phyloP scores from a whole-genome alignment of 2,113 vertebrate genomes.

The Rhinogobius similis region DNA sequence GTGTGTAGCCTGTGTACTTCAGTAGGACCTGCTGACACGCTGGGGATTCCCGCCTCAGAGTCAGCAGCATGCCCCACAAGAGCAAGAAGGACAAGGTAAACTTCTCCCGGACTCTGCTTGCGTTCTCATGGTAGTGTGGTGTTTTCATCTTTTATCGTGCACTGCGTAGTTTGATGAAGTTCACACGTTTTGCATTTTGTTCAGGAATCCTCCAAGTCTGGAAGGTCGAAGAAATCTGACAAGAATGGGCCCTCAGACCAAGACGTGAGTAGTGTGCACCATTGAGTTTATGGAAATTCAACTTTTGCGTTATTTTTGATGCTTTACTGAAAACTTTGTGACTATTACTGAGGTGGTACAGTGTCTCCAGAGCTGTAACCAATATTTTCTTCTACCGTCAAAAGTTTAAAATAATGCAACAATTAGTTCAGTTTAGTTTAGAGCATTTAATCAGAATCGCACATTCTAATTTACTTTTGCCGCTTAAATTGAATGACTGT shows the following conservation, averaged over 20 bases:
- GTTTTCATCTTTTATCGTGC: neutral
- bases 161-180: neutral
- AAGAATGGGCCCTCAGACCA: conserved; percentile 87
- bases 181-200: neutral
- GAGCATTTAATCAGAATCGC: too few species aligned
- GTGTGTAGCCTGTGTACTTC: conserved; percentile 22
- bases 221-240: conserved; percentile 82
- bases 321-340: neutral
- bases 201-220: conserved; percentile 86
- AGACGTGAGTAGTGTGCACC: conserved; percentile 75
- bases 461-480: too few species aligned
- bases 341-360: neutral
- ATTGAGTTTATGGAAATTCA: neutral
- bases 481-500: too few species aligned
- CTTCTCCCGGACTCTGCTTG: neutral
- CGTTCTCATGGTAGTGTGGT: neutral
- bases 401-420: too few species aligned
- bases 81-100: conserved; percentile 89
- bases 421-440: too few species aligned
- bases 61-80: conserved; percentile 87
- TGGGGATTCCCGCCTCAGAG: conserved; percentile 36
- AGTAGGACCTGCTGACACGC: conserved; percentile 41
- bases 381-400: too few species aligned
- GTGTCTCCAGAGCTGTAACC: too few species aligned
- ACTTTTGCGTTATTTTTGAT: neutral